Base-by-base conservation (phyloP, 2,888 invertebrate species). In the Dasypolia templi region DNA sequence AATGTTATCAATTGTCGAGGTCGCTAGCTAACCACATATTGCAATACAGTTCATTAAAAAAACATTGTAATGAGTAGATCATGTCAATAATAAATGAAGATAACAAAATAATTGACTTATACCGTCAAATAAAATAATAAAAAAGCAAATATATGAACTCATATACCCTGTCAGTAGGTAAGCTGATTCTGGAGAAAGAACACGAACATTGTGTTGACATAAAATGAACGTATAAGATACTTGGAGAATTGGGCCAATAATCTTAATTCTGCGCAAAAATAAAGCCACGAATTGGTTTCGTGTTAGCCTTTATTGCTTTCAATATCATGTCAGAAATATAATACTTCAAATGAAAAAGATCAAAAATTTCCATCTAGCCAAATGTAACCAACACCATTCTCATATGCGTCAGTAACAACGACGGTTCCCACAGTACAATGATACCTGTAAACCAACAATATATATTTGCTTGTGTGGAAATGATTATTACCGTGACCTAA, bases 401-500 rank as follows among this genome's bases (percentile, higher is more conserved):
- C 67, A 42, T 55, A 55, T 68, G 55, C 56, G 62, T 44, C 44
- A 22, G n/a, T 51, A 74, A 77, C 64, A 72, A 49, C 29, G 51
- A 26, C 42, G 32, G 74, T 80, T 86, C 86, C 80, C 87, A 81
- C 83, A 74, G 75, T 62, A 73, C 68, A 75, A 63, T 79, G 77
- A 77, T 86, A 77, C 81, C 72, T 62, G 79, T 55, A 77, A 58
- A 66, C 75, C 53, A 83, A 85, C 79, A 87, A 87, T 77, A 66
- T 77, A 72, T 79, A 76, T 79, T 79, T 75, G 77, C 69, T 86
- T 76, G 86, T 84, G 83, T 88, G 76, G 75, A 85, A 85, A 88
- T 81, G 75, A 86, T 80, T 86, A 87, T 81, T 83, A 77, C 87
- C 88, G 86, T 88, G 89, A 88, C 88, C 86, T 77, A 83, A 87